Evolutionary conservation across 2,888 invertebrate species (phyloP), one percentile per base, ranked within the genome.

Genomic region (Polydrusus pterygomalis): DNA sequence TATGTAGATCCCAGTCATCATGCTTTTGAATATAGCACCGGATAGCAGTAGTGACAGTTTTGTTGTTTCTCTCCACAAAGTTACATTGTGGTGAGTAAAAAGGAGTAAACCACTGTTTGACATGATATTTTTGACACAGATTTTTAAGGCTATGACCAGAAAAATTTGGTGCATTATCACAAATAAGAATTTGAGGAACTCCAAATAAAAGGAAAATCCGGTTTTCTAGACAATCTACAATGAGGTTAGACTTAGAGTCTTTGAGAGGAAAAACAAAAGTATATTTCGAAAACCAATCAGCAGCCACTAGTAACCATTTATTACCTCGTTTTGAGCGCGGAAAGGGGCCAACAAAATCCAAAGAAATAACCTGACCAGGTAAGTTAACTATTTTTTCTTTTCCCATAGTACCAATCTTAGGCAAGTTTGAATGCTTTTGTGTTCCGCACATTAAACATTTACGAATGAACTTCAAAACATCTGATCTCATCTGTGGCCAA

Each of bases 381-480:
- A n/a, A n/a, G n/a, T n/a, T n/a, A n/a, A n/a, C n/a, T n/a, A n/a
- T n/a, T n/a, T n/a, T n/a, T n/a, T n/a, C n/a, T n/a, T n/a, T n/a
- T 18, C 79, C 79, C 80, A 81, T 80, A 15, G 78, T 49, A 30
- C 80, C 80, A 8, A 77, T 54, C 11, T 70, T 62, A 25, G 49
- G 34, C 5, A 15, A 11, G 47, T 78, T 77, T 11, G 64, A 70
- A 13, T 68, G 30, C 62, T 81, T 80, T 62, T 82, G 79, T 18
- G 79, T 64, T 5, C 70, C 77, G 65, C 81, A 81, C 9, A 75
- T 54, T 38, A 73, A 45, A 75, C 80, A 82, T 6, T 18, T 34
- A 9, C 77, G 8, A 13, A 80, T 73, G 56, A 77, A 81, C 58
- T 70, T 77, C 0, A 69, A 15, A 25, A 81, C 45, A 56, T 79